These are phyloP conservation scores for Pandemis corylana DNA, from an alignment of 2,888 invertebrate genomes.

Conservation along the genomic window DNA sequence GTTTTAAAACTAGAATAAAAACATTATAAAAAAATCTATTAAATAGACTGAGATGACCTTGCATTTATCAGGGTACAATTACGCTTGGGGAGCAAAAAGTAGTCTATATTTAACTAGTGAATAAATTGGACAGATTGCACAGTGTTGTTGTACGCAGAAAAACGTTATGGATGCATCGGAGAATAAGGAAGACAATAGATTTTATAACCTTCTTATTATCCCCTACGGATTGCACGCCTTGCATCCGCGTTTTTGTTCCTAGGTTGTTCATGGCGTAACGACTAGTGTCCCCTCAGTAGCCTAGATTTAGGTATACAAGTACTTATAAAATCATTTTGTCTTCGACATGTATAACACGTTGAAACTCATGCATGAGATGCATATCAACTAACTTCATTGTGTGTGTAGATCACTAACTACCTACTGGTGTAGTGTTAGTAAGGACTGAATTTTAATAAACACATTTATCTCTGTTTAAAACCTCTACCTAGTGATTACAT, in stretches of 20 bases:
- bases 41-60: conserved; percentile 29
- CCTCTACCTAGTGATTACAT: conserved; percentile 1
- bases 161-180: conserved; percentile 28
- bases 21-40: conserved; percentile 18
- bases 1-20: background rate
- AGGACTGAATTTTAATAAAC: too few relatives aligned
- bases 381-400: background rate
- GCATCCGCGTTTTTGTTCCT: conserved; percentile 74
- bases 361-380: background rate
- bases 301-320: too few relatives aligned
- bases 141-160: background rate
- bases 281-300: too few relatives aligned
- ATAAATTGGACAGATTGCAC: conserved; percentile 4
- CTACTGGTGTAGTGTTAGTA: too few relatives aligned
- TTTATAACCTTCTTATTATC: conserved; percentile 42
- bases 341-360: conserved; percentile 28
- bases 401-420: too few relatives aligned
- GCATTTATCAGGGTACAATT: conserved; percentile 27
- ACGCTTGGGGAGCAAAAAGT: conserved; percentile 23
- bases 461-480: background rate
- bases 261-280: conserved; percentile 57
- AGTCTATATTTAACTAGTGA: conserved; percentile 16
- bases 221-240: conserved; percentile 50
- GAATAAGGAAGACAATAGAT: conserved; percentile 37
- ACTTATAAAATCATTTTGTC: too few relatives aligned